Evolutionary conservation across 2,888 invertebrate genomes (phyloP).

Genomic region (Tetanocera ferruginea): DNA sequence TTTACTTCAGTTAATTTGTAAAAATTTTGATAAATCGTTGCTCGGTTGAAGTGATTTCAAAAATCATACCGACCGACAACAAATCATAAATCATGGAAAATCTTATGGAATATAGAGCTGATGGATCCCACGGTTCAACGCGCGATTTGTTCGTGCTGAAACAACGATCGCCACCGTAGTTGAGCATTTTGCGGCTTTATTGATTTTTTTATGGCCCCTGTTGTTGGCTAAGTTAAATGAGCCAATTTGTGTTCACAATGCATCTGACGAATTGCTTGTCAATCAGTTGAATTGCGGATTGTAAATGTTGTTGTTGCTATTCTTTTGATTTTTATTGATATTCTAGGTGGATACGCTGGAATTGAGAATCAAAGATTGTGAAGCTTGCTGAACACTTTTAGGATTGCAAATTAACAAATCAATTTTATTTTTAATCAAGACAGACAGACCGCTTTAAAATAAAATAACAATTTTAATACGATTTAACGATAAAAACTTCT

Average conservation of each 20-base stretch:
- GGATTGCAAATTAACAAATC: too few relatives aligned
- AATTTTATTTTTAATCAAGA: too few relatives aligned
- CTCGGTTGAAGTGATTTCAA: not conserved
- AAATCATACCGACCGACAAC: not conserved
- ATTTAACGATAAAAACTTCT: too few relatives aligned
- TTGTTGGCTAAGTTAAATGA: not conserved
- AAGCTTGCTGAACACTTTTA: too few relatives aligned
- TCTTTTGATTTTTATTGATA: not conserved
- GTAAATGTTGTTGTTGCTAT: not conserved
- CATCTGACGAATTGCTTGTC: slow-evolving; percentile 22
- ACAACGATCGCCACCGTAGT: slow-evolving; percentile 12
- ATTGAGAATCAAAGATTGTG: too few relatives aligned
- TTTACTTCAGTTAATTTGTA: too few relatives aligned
- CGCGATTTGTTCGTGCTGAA: not conserved
- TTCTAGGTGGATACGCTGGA: not conserved
- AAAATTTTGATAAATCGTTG: not conserved
- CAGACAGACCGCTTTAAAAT: too few relatives aligned
- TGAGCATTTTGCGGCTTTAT: not conserved
- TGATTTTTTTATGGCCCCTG: not conserved
- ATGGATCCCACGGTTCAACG: not conserved
- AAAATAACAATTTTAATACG: too few relatives aligned
- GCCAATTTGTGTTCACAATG: slow-evolving; percentile 9
- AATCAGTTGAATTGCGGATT: not conserved
- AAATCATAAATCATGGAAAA: slow-evolving; percentile 9
- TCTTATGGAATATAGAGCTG: not conserved